Percentiles rank a stretch among this genome's conserved stretches.
Conservation (phyloP, 2,113 vertebrate genomes). For the Strigops habroptila region DNA sequence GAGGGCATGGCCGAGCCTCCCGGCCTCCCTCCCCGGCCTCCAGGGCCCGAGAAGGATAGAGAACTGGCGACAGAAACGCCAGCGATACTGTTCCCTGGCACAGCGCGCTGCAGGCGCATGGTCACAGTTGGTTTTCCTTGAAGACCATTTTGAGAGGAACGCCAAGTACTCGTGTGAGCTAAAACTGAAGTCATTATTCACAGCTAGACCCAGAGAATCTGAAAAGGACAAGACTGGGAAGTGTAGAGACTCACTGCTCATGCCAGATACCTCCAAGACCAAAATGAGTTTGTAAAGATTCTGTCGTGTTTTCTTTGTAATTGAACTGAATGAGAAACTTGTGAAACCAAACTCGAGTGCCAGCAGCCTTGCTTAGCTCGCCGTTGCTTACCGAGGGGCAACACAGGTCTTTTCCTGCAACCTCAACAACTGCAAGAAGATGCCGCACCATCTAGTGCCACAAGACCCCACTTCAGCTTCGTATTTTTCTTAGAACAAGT, state of each 20-base stretch:
- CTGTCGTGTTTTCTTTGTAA: neutral
- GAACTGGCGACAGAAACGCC: neutral
- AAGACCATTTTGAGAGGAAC: neutral
- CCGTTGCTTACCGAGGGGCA: neutral
- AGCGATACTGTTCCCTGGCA: neutral
- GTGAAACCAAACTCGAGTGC: neutral
- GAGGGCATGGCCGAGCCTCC: neutral
- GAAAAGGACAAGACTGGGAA: neutral
- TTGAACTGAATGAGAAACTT: neutral
- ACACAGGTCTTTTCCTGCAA: neutral
- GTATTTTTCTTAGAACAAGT: neutral
- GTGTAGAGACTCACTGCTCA: neutral
- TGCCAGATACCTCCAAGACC: neutral
- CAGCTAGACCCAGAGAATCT: neutral
- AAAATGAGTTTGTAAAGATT: neutral
- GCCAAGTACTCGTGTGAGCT: neutral
- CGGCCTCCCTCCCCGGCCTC: no score
- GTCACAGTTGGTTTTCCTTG: neutral
- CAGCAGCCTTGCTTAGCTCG: neutral
- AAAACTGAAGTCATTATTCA: neutral
- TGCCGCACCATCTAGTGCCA: neutral
- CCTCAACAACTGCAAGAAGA: neutral
- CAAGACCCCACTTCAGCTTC: no score
- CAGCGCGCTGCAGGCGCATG: neutral
- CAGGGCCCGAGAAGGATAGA: no score